These are phyloP conservation scores for Hylaeus volcanicus DNA, from an alignment of 1,140 invertebrate genomes.

Conservation along the genomic window DNA sequence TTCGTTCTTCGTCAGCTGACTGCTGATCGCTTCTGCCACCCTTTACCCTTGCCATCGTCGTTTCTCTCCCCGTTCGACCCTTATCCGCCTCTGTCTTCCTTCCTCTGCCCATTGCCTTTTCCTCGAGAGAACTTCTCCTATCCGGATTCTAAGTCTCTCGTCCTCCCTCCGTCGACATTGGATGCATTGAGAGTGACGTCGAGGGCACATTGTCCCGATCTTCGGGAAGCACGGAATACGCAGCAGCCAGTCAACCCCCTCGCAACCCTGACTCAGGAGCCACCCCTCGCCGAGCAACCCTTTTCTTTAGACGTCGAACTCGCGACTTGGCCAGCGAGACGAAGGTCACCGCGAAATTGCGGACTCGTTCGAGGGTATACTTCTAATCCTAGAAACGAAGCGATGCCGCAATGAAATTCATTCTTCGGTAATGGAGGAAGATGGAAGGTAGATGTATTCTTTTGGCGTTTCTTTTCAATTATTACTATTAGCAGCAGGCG, in stretches of 20 bases:
- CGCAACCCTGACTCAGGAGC: not conserved
- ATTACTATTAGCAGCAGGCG: too few species aligned
- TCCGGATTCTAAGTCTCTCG: constrained; percentile 66
- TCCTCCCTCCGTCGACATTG: constrained; percentile 52
- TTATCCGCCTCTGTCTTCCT: constrained; percentile 14
- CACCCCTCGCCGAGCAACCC: constrained; percentile 34
- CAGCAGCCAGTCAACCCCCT: constrained; percentile 29
- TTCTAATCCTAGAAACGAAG: not conserved
- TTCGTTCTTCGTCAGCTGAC: constrained; percentile 70
- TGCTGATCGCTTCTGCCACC: constrained; percentile 66
- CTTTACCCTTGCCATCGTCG: not conserved
- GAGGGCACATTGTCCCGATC: constrained; percentile 71
- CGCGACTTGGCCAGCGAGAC: constrained; percentile 39
- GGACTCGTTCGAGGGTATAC: constrained; percentile 6
- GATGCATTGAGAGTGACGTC: constrained; percentile 74
- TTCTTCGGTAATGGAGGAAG: too few species aligned
- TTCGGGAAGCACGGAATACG: constrained; percentile 53
- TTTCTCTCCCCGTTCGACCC: constrained; percentile 24
- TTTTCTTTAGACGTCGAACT: constrained; percentile 50
- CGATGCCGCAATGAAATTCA: too few species aligned
- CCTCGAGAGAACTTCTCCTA: constrained; percentile 52
- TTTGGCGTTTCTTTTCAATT: too few species aligned
- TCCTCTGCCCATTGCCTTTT: not conserved
- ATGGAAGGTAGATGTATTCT: too few species aligned
- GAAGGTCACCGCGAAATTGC: constrained; percentile 57